Base-by-base conservation (phyloP, 2,113 vertebrate species). In the Datnioides undecimradiatus region DNA sequence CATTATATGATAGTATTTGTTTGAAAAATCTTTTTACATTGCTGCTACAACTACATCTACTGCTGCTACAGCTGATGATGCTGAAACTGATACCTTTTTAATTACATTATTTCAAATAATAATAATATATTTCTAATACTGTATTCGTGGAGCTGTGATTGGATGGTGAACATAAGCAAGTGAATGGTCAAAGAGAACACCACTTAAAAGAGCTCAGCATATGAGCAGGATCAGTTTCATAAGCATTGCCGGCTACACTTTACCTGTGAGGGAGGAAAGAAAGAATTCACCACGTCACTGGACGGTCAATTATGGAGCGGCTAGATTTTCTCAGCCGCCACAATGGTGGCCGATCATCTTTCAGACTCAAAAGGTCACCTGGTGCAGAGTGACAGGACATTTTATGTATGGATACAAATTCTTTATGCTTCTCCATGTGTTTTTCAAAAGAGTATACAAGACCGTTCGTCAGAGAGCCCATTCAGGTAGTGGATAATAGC, bases 151-250 rank as follows among this genome's bases (percentile, higher is more conserved):
- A 59, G 64, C 71, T 23, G 80, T 74, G 76, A 58, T 69, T 79
- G 43, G 38, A 69, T 78, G 59, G 55, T 76, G 4, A 62, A 6
- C 80, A 62, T 58, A 70, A 76, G 64, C 52, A 60, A 21, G 31
- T 86, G 67, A 88, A 67, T 59, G 46, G 41, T 79, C 31, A 55
- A 71, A 82, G 87, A 80, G 66, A 79, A 59, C 67, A 58, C 70
- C 87, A 87, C 76, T 93, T 88, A 76, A 79, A 92, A 90, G 76
- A 78, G 52, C 58, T 83, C 62, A 79, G 69, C 66, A 85, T 79
- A 84, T 76, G 80, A 79, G 58, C 49, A 85, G 91, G 84, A 92
- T 95, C 86, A 54, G 73, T 93, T 94, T 92, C 93, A 92, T 80
- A 79, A 84, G 81, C 43, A 62, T 75, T 65, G 74, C 70, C 23